Percentiles rank a stretch among this genome's conserved stretches.
Evolutionary conservation across 2,888 invertebrate genomes (phyloP).

Genomic region (Rotaria sp.): DNA sequence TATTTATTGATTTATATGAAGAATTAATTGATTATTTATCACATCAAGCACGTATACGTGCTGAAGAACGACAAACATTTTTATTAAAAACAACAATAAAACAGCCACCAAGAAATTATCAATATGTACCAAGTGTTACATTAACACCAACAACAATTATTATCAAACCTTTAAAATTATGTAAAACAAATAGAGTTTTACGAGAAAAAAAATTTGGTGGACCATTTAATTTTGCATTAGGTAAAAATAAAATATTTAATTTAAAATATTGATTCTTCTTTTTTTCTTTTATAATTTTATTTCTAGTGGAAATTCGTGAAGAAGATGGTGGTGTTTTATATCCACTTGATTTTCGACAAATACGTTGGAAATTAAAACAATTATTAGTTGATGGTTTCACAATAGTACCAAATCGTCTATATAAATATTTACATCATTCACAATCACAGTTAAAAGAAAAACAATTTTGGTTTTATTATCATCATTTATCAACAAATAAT

Average conservation of each 20-base stretch:
- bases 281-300: too few relatives aligned
- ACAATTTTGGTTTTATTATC: constrained; percentile 25
- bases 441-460: constrained; percentile 7
- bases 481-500: not conserved
- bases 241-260: too few relatives aligned
- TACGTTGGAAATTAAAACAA: constrained; percentile 18
- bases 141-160: not conserved
- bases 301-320: not conserved
- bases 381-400: constrained; percentile 1
- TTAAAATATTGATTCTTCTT: too few relatives aligned
- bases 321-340: constrained; percentile 17
- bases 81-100: not conserved
- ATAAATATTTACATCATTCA: constrained; percentile 26
- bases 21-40: constrained; percentile 10
- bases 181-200: constrained; percentile 12
- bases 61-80: not conserved
- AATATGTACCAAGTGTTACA: constrained; percentile 3
- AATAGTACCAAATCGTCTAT: not conserved
- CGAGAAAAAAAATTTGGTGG: not conserved
- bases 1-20: not conserved
- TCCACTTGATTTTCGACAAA: constrained; percentile 9
- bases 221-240: constrained; percentile 8
- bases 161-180: not conserved
- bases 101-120: not conserved
- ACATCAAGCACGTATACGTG: not conserved